Evolutionary conservation across 2,888 invertebrate species (phyloP).

Genomic region (Trissolcus brochymenae): DNA sequence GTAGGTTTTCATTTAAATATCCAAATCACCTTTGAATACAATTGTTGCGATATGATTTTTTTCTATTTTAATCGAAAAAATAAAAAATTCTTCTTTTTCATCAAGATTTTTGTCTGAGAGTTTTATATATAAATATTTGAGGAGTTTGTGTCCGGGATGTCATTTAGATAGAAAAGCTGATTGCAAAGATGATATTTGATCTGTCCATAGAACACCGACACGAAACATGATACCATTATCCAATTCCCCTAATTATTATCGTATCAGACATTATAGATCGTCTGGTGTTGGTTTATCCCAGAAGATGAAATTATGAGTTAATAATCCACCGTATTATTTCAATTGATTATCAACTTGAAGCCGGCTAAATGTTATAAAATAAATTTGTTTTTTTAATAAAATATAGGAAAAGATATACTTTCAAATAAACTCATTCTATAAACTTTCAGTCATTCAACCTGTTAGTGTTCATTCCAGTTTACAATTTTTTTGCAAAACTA

Average conservation of each 20-base stretch:
- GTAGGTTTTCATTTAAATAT: not conserved
- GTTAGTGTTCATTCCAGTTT: no score
- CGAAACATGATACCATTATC: constrained; percentile 27
- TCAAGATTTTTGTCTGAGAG: not conserved
- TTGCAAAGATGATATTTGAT: constrained; percentile 10
- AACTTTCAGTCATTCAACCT: no score
- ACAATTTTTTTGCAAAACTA: no score
- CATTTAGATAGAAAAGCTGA: no score
- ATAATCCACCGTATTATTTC: constrained; percentile 5
- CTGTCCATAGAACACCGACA: constrained; percentile 15
- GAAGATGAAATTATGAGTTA: constrained; percentile 25
- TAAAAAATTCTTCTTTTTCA: not conserved
- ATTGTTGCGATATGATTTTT: not conserved
- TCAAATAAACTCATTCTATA: no score
- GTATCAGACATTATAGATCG: constrained; percentile 23
- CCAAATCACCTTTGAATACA: not conserved
- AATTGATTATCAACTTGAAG: no score
- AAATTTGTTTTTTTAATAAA: no score
- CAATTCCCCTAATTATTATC: constrained; percentile 30
- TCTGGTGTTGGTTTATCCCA: constrained; percentile 14
- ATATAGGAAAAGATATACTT: no score
- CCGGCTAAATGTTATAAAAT: no score
- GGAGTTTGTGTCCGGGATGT: no score
- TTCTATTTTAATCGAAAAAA: not conserved
- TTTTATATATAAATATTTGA: no score